phyloP scores from a whole-genome alignment of 2,888 invertebrate genomes.

The Apeira syringaria region DNA sequence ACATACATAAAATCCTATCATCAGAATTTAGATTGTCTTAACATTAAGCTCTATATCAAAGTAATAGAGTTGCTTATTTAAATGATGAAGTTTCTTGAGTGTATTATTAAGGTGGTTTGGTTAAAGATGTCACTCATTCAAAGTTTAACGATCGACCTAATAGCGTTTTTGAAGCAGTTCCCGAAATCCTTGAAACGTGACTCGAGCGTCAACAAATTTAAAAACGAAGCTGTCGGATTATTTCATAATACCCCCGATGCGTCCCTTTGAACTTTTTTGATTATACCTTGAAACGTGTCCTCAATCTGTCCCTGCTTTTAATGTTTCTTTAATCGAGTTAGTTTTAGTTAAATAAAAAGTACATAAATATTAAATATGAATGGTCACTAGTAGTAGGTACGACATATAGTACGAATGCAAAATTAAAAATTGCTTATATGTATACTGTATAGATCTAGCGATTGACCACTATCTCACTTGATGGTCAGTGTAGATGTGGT shows the following conservation, averaged over 20 bases:
- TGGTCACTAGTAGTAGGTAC: too few relatives aligned
- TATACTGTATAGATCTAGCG: too few relatives aligned
- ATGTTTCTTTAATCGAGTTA: conserved; percentile 1
- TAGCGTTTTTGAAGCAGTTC: conserved; percentile 78
- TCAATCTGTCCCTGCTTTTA: conserved; percentile 48
- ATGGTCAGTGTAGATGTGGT: too few relatives aligned
- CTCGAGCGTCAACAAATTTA: conserved; percentile 77
- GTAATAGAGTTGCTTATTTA: conserved; percentile 33
- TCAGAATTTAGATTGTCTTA: neutral
- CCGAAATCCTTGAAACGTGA: conserved; percentile 80
- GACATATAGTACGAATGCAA: too few relatives aligned
- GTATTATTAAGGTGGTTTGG: conserved; percentile 40
- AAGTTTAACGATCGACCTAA: conserved; percentile 80
- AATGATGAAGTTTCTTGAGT: neutral
- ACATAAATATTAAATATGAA: neutral
- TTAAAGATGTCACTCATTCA: conserved; percentile 80
- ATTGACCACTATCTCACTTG: too few relatives aligned
- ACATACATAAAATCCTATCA: conserved; percentile 40
- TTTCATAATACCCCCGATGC: conserved; percentile 65
- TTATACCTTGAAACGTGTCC: conserved; percentile 50
- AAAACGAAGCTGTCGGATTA: conserved; percentile 70
- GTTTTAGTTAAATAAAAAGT: too few relatives aligned
- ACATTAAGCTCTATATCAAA: conserved; percentile 10
- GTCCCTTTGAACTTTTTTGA: conserved; percentile 64
- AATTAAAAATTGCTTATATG: too few relatives aligned